phyloP scores from a whole-genome alignment of 2,797 vertebrate species.

The Sebastes elongatus region DNA sequence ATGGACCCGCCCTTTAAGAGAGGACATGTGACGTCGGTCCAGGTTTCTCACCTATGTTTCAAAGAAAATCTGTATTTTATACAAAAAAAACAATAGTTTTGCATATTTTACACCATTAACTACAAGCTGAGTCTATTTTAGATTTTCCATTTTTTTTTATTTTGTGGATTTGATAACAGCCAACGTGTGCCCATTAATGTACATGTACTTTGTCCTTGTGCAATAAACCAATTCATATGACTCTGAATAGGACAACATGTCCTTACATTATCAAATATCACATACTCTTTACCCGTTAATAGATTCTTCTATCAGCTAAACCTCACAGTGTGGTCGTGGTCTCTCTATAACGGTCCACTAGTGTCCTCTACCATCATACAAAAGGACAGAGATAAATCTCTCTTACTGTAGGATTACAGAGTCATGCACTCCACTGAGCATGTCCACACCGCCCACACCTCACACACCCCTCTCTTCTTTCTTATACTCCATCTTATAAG shows the following conservation, averaged over 20 bases:
- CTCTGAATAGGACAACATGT: neutral
- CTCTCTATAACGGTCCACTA: constrained; percentile 18
- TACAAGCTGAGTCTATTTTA: neutral
- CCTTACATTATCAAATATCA: neutral
- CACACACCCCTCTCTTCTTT: neutral
- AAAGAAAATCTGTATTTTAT: neutral
- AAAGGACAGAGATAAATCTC: constrained; percentile 60
- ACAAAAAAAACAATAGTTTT: neutral
- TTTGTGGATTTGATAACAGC: neutral
- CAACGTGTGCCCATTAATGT: neutral
- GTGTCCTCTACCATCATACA: constrained; percentile 48
- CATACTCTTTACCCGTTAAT: neutral
- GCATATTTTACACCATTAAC: neutral
- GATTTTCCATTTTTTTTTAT: neutral
- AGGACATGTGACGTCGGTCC: neutral
- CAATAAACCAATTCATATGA: neutral
- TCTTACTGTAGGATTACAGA: constrained; percentile 30
- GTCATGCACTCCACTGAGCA: constrained; percentile 34
- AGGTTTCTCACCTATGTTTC: neutral
- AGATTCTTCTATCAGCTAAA: neutral
- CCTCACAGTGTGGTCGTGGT: neutral
- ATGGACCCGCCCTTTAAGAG: too few relatives aligned
- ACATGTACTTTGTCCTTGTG: neutral
- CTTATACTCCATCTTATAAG: neutral
- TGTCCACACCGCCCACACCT: neutral